Conservation (phyloP, 2,113 vertebrate species). For the Excalfactoria chinensis region DNA sequence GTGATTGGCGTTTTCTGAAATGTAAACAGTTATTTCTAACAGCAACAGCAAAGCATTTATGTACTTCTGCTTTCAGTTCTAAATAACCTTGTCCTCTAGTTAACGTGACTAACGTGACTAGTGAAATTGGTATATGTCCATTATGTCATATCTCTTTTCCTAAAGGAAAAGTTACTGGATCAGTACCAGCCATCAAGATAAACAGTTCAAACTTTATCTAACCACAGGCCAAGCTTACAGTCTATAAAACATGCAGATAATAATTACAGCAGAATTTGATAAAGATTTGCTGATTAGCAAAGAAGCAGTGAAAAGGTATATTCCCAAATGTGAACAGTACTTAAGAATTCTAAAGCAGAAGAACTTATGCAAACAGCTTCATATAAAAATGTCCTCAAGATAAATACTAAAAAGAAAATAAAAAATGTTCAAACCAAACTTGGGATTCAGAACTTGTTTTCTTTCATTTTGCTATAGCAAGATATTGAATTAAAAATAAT, state of each 20-base stretch:
- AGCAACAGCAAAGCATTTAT: not conserved
- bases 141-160: not conserved
- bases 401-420: not conserved
- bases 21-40: not conserved
- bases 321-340: not conserved
- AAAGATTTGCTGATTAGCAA: not conserved
- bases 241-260: not conserved
- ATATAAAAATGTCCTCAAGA: conserved; percentile 4
- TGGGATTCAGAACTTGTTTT: not conserved
- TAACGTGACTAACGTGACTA: not conserved
- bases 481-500: not conserved
- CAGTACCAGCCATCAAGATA: not conserved
- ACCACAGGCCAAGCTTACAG: not conserved
- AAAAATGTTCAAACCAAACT: not conserved
- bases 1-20: not conserved
- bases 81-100: not conserved
- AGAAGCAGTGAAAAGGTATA: not conserved
- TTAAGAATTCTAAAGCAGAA: not conserved
- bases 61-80: not conserved
- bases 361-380: not conserved
- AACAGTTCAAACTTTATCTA: not conserved
- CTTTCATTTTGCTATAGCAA: conserved; percentile 3
- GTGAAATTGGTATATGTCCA: not conserved
- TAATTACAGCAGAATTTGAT: not conserved
- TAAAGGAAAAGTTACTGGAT: not conserved